Conservation (phyloP, 2,797 vertebrate genomes). For the Cygnus olor region DNA sequence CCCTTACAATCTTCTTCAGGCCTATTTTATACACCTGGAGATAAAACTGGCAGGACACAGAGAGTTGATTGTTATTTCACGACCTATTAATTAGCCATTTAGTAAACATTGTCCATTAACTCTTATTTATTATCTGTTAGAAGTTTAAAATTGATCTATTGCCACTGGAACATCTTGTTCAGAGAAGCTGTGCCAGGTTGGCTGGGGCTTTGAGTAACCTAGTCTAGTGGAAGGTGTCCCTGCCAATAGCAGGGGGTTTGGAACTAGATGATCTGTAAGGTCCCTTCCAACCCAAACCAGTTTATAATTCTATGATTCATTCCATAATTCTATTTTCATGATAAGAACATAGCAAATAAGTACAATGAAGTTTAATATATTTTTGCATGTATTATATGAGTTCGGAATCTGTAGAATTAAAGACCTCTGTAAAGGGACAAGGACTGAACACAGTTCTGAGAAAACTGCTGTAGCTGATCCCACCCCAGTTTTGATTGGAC, state of each 20-base stretch:
- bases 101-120: not conserved
- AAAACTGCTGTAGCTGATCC: not conserved
- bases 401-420: not conserved
- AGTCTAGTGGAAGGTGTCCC: too few relatives aligned
- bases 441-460: not conserved
- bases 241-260: too few relatives aligned
- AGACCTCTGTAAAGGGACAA: not conserved
- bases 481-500: not conserved
- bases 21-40: not conserved
- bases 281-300: too few relatives aligned
- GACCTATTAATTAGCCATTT: not conserved
- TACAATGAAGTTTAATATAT: not conserved
- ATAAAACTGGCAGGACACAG: not conserved
- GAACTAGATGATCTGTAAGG: too few relatives aligned
- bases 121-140: not conserved
- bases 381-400: not conserved
- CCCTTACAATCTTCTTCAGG: not conserved
- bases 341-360: not conserved
- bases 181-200: too few relatives aligned
- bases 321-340: not conserved
- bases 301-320: too few relatives aligned
- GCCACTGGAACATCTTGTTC: too few relatives aligned
- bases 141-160: not conserved
- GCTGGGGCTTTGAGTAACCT: too few relatives aligned
- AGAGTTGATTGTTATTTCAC: not conserved